Evolutionary conservation across 2,888 invertebrate species (phyloP).

Genomic region (Aplocera efformata): DNA sequence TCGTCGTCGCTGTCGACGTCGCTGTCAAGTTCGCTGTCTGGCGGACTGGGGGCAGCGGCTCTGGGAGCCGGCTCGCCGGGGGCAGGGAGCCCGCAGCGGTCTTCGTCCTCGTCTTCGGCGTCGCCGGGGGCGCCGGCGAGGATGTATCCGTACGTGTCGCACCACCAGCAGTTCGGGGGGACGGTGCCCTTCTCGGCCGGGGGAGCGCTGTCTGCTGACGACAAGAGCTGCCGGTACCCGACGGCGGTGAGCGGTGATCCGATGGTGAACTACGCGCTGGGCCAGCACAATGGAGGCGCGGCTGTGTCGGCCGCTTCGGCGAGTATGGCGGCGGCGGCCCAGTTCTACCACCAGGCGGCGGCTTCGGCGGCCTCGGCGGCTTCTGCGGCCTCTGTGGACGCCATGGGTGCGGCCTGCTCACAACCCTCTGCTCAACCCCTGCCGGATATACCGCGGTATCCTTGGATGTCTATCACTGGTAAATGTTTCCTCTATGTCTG

Average conservation of each 20-base stretch:
- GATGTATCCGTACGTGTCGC: slow-evolving; percentile 96
- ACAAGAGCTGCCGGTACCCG: slow-evolving; percentile 91
- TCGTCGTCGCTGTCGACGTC: slow-evolving; percentile 80
- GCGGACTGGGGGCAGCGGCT: slow-evolving; percentile 83
- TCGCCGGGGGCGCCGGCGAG: slow-evolving; percentile 88
- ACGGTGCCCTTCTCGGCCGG: slow-evolving; percentile 85
- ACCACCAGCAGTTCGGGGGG: slow-evolving; percentile 87
- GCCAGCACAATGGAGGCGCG: slow-evolving; percentile 86
- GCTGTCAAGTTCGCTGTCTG: slow-evolving; percentile 81
- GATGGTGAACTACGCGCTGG: slow-evolving; percentile 90
- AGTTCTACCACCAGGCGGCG: slow-evolving; percentile 93
- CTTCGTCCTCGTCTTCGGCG: slow-evolving; percentile 83
- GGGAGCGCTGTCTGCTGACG: slow-evolving; percentile 83
- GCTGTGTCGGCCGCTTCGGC: slow-evolving; percentile 84
- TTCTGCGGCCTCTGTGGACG: slow-evolving; percentile 88
- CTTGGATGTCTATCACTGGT: slow-evolving; percentile 99
- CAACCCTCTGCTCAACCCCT: slow-evolving; percentile 92
- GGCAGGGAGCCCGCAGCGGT: slow-evolving; percentile 83
- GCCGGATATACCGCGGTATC: slow-evolving; percentile 95
- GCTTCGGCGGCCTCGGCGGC: slow-evolving; percentile 88
- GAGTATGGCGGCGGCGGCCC: slow-evolving; percentile 87
- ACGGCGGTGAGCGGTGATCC: slow-evolving; percentile 83
- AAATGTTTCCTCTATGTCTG: slow-evolving; percentile 76
- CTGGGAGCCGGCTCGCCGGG: slow-evolving; percentile 81
- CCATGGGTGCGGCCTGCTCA: slow-evolving; percentile 90